Conservation (phyloP, 2,888 invertebrate species). For the Spatulosminthurus flaviceps region DNA sequence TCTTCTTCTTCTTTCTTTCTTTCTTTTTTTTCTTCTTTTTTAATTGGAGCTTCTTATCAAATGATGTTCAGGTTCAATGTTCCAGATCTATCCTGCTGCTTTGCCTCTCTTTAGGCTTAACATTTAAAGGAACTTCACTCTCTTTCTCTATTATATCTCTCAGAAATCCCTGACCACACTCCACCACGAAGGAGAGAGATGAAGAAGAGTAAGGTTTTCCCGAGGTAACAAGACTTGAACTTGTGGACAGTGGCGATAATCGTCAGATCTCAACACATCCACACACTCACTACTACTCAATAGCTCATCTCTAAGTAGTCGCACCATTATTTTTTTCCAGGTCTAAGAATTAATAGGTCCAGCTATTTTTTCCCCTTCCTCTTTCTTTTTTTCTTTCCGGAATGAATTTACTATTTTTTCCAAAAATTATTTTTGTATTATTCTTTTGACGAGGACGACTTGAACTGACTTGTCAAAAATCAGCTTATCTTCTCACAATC, state of each 20-base stretch:
- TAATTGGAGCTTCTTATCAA: neutral
- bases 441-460: too few relatives aligned
- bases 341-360: neutral
- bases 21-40: too few relatives aligned
- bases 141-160: too few relatives aligned
- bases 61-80: neutral
- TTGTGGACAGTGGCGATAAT: neutral
- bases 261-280: neutral
- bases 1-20: too few relatives aligned
- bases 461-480: neutral
- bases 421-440: too few relatives aligned
- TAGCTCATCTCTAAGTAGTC: neutral
- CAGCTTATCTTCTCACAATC: neutral
- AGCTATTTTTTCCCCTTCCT: too few relatives aligned
- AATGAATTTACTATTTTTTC: too few relatives aligned
- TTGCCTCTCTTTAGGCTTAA: constrained; percentile 1
- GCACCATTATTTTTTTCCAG: neutral
- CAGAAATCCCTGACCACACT: neutral
- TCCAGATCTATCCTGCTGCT: neutral
- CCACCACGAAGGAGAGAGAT: neutral
- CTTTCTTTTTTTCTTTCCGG: too few relatives aligned
- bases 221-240: neutral
- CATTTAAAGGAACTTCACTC: constrained; percentile 1
- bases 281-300: constrained; percentile 9
- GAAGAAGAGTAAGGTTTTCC: constrained; percentile 2